Evolutionary conservation across 1,140 invertebrate genomes (phyloP).

Genomic region (Oncopeltus fasciatus): DNA sequence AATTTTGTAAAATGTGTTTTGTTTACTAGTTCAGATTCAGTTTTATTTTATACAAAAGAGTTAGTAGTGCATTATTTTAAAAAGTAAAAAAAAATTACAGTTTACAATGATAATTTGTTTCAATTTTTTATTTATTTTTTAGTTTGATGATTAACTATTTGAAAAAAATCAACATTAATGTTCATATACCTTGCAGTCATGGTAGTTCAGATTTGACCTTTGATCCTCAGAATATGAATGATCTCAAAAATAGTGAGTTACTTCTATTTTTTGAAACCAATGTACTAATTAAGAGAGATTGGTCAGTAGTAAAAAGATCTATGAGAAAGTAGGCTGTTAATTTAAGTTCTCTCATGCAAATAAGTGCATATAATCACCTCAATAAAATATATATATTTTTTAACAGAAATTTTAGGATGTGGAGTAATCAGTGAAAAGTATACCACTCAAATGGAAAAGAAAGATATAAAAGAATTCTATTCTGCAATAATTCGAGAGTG

Average conservation of each 20-base stretch:
- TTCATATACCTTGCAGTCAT: neutral
- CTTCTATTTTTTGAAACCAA: too few species aligned
- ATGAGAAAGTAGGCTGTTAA: too few species aligned
- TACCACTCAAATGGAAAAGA: too few species aligned
- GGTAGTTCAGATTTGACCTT: neutral
- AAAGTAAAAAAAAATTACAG: neutral
- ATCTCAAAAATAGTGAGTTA: neutral
- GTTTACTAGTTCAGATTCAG: neutral
- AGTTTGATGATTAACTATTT: neutral
- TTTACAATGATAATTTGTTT: neutral
- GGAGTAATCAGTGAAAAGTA: too few species aligned
- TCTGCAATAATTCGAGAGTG: too few species aligned
- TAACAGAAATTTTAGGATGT: too few species aligned
- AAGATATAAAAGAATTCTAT: too few species aligned
- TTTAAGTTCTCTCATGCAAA: too few species aligned
- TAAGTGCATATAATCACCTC: too few species aligned
- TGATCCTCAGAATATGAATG: neutral
- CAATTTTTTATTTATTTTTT: neutral
- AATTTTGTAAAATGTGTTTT: neutral
- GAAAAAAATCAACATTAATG: neutral
- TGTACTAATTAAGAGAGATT: too few species aligned
- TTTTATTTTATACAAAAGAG: constrained; percentile 1
- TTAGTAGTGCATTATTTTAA: neutral
- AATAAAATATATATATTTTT: too few species aligned
- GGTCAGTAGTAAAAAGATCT: too few species aligned